A percentile compares a stretch with the other conserved stretches of the same genome.
These are phyloP conservation scores for Syngnathoides biaculeatus DNA, from an alignment of 2,113 vertebrate species.

Conservation along the genomic window DNA sequence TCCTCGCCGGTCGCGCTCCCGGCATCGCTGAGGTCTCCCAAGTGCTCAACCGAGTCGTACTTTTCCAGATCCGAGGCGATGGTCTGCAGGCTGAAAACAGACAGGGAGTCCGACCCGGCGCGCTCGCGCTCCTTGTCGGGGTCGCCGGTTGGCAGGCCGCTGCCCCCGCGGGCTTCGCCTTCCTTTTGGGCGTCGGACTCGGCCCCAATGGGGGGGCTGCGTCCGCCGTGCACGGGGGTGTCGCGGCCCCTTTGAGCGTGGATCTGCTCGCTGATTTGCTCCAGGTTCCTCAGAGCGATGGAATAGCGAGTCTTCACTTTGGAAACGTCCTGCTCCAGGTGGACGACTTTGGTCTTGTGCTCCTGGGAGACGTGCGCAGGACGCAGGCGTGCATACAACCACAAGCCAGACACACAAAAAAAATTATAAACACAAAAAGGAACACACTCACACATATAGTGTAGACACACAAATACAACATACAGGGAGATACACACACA, in stretches of 20 bases:
- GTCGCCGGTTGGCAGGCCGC: slow-evolving; percentile 15
- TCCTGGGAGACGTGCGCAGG: slow-evolving; percentile 71
- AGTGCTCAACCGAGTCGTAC: slow-evolving; percentile 88
- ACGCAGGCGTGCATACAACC: slow-evolving; percentile 30
- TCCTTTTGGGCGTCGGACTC: slow-evolving; percentile 60
- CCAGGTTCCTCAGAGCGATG: slow-evolving; percentile 83
- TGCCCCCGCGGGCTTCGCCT: slow-evolving; percentile 48
- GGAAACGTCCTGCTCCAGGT: slow-evolving; percentile 79
- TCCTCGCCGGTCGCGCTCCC: slow-evolving; percentile 63
- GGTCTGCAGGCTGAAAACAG: slow-evolving; percentile 86
- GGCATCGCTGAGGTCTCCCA: slow-evolving; percentile 76
- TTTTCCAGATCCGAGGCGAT: slow-evolving; percentile 92
- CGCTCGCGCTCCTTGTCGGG: slow-evolving; percentile 54
- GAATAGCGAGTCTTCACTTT: slow-evolving; percentile 89
- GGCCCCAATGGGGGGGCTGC: slow-evolving; percentile 72
- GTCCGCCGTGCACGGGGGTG: slow-evolving; percentile 54
- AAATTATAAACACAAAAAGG: background rate
- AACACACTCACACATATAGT: background rate
- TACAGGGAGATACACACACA: too few relatives aligned
- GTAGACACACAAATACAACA: too few relatives aligned
- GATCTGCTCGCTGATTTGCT: slow-evolving; percentile 93
- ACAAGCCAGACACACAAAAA: background rate
- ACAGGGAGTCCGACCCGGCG: slow-evolving; percentile 75
- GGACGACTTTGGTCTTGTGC: slow-evolving; percentile 83
- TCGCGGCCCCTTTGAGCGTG: slow-evolving; percentile 77